Evolutionary conservation across 2,113 vertebrate genomes (phyloP).

Genomic region (Aplodontia rufa): DNA sequence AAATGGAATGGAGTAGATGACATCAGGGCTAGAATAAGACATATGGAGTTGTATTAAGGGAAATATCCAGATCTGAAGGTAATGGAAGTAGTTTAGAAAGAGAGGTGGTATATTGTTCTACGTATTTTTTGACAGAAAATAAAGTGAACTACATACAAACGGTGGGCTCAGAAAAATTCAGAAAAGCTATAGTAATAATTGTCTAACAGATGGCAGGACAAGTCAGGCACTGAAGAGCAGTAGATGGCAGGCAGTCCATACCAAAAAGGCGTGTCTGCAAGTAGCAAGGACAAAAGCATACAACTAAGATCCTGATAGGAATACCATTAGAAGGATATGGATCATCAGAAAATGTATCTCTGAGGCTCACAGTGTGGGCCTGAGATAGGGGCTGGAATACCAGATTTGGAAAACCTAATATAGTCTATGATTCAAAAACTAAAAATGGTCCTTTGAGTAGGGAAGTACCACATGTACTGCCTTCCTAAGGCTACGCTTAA

Average conservation of each 20-base stretch:
- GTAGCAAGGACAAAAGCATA: background rate
- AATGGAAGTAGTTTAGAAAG: background rate
- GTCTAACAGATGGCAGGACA: background rate
- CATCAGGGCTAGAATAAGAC: background rate
- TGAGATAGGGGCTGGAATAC: background rate
- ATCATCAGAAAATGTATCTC: background rate
- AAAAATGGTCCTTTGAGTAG: background rate
- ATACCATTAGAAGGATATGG: background rate
- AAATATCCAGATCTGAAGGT: background rate
- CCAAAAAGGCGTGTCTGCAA: background rate
- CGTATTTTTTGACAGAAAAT: background rate
- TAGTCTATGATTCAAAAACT: background rate
- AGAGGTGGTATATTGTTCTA: background rate
- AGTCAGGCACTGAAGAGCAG: background rate
- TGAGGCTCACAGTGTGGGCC: background rate
- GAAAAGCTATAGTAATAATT: background rate
- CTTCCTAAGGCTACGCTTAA: background rate
- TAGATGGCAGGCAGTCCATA: background rate
- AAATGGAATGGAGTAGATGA: background rate
- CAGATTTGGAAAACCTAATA: background rate
- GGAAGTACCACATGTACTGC: background rate
- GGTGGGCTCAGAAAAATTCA: background rate
- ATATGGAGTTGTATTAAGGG: background rate
- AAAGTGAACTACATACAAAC: background rate
- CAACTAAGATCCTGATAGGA: background rate